phyloP scores from a whole-genome alignment of 2,888 invertebrate species.

The Troides aeacus region DNA sequence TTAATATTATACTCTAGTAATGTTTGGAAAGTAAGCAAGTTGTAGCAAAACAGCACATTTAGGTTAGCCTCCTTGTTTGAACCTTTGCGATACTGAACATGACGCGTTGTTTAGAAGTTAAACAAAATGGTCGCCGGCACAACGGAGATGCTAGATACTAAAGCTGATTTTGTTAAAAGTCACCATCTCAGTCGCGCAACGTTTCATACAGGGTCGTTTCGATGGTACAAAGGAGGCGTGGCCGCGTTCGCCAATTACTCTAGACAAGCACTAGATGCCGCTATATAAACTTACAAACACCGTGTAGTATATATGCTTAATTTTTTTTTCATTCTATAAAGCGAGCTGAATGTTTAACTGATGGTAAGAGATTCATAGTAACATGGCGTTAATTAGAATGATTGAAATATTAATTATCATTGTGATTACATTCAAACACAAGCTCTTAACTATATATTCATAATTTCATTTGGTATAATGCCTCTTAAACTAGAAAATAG shows the following conservation, averaged over 20 bases:
- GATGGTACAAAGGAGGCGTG: constrained; percentile 59
- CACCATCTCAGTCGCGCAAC: constrained; percentile 36
- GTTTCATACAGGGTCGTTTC: constrained; percentile 41
- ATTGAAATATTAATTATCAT: too few relatives aligned
- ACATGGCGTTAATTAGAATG: too few relatives aligned
- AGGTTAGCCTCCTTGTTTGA: constrained; percentile 43
- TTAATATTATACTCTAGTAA: constrained; percentile 65
- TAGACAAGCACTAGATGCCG: constrained; percentile 35
- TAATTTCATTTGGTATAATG: too few relatives aligned
- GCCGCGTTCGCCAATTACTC: constrained; percentile 28
- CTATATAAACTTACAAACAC: not conserved
- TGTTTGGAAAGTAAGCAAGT: constrained; percentile 58
- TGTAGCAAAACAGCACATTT: constrained; percentile 55
- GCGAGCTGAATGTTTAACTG: too few relatives aligned
- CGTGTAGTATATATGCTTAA: not conserved
- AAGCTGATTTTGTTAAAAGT: not conserved
- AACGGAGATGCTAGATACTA: constrained; percentile 6
- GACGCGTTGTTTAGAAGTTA: not conserved
- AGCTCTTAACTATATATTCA: too few relatives aligned
- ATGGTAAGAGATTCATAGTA: too few relatives aligned
- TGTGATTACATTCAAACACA: too few relatives aligned
- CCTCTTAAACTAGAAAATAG: too few relatives aligned
- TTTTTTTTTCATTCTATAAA: not conserved
- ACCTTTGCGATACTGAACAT: constrained; percentile 40
- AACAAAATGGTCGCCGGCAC: not conserved